phyloP scores from a whole-genome alignment of 1,140 invertebrate species.

The Proales similis region DNA sequence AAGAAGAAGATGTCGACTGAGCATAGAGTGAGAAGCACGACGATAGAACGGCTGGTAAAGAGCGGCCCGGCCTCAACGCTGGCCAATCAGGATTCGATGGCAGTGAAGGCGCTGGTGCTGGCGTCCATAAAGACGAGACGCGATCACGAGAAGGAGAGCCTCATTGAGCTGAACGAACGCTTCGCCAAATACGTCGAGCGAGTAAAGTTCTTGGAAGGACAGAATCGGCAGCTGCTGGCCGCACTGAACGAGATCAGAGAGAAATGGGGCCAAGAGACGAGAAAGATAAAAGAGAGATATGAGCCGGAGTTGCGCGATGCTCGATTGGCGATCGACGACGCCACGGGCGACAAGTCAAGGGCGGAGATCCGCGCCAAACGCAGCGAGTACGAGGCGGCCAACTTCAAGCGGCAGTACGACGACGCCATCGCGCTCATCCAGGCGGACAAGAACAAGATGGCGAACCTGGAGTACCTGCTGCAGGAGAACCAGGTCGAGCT shows the following conservation, averaged over 20 bases:
- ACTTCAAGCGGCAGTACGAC: conserved; percentile 28
- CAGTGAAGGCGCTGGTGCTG: not conserved
- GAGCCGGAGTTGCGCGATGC: conserved; percentile 36
- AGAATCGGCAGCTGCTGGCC: conserved; percentile 25
- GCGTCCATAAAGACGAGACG: conserved; percentile 11
- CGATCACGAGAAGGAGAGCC: conserved; percentile 29
- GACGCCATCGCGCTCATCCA: not conserved
- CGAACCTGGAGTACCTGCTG: conserved; percentile 11
- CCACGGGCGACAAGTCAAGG: conserved; percentile 17
- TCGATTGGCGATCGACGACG: conserved; percentile 16
- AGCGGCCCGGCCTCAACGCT: too few species aligned
- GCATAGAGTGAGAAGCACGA: too few species aligned
- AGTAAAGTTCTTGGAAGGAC: conserved; percentile 36
- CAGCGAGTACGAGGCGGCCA: conserved; percentile 17
- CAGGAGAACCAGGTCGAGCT: conserved; percentile 36
- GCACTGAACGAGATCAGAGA: conserved; percentile 21
- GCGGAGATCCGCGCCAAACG: conserved; percentile 35
- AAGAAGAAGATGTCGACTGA: too few species aligned
- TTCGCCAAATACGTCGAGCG: conserved; percentile 37
- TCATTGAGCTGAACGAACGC: conserved; percentile 26
- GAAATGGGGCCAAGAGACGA: conserved; percentile 30
- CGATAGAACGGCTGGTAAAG: too few species aligned
- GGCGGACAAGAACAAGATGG: conserved; percentile 19
- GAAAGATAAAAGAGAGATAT: not conserved
- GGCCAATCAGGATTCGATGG: too few species aligned